Base-by-base conservation (phyloP, 37 sponge, comb jelly and placozoan genomes). In the Cladorhizidae sp. region DNA sequence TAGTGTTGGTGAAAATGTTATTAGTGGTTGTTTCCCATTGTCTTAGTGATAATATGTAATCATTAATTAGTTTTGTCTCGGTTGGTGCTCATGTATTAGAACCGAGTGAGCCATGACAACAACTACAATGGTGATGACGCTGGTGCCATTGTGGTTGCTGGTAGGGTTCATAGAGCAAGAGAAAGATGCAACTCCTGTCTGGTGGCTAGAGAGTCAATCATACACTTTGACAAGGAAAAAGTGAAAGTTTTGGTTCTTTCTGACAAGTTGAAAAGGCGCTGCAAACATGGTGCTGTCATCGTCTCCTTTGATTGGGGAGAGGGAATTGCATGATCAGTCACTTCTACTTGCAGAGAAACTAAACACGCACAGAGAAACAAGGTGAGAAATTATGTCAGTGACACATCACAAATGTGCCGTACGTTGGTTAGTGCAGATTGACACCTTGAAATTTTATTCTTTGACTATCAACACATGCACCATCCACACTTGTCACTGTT, bases 291-390 rank as follows among this genome's bases (percentile, higher is more conserved):
- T 51, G 77, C 88, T 40, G 92, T 92, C 57, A 92, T 92, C 54
- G 63, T 92, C 41, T 84, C 85, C 25, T 92, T 92, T 84, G 92
- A 92, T 61, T 84, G 85, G 84, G 92, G 92, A 28, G 80, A 92
- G 54, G 92, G 92, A 1, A 76, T 87, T 37, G 92, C 81, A 92
- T 92, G 92, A 87, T 92, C 57, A 87, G 88, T 71, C 92, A 92
- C 58, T 92, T 92, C 79, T 92, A 92, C 64, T 80, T 92, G 36
- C 92, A 92, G 72, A 51, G 92, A 61, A 92, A 85, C 28, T 88
- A 92, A 41, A 92, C 92, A 2, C 84, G 92, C 31, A 82, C 92
- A 1, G 35, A 87, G 72, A 87, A 87, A 70, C 92, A 92, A 55
- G 54, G 76, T 64, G 41, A 51, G 37, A 61, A 52, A 18, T 52